A percentile compares a stretch with the other conserved stretches of the same genome.
Conservation (phyloP, 2,888 invertebrate genomes). For the Busseola fusca region DNA sequence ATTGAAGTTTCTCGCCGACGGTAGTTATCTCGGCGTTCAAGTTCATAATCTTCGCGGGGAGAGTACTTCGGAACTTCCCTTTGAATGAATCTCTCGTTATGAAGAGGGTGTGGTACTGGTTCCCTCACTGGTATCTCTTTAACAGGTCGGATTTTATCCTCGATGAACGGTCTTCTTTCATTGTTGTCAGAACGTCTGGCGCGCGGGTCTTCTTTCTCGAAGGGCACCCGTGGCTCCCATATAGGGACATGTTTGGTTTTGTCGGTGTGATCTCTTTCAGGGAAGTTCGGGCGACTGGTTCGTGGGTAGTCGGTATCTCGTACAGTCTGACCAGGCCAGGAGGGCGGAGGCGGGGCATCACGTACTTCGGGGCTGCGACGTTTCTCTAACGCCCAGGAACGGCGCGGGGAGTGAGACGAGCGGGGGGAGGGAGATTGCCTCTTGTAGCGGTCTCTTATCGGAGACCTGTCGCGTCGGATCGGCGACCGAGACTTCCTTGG, state of each 20-base stretch:
- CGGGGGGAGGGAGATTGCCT: conserved; percentile 78
- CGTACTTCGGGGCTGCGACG: conserved; percentile 74
- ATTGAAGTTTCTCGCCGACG: conserved; percentile 46
- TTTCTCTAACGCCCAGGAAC: conserved; percentile 84
- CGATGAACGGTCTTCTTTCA: conserved; percentile 65
- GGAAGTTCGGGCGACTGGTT: conserved; percentile 54
- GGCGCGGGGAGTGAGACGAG: conserved; percentile 75
- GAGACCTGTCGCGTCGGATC: conserved; percentile 75
- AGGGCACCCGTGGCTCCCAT: conserved; percentile 57
- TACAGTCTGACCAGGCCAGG: conserved; percentile 76
- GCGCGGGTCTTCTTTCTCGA: conserved; percentile 52
- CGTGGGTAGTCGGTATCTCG: conserved; percentile 57
- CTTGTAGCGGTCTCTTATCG: conserved; percentile 75
- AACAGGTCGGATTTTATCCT: conserved; percentile 61
- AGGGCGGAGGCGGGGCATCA: conserved; percentile 80
- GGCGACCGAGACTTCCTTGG: conserved; percentile 76
- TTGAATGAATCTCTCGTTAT: conserved; percentile 48
- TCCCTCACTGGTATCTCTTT: conserved; percentile 50
- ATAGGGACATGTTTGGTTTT: conserved; percentile 53
- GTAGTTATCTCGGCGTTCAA: conserved; percentile 51
- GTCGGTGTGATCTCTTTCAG: conserved; percentile 58
- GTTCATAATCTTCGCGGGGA: conserved; percentile 47
- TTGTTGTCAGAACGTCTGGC: conserved; percentile 55
- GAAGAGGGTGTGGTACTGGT: conserved; percentile 25
- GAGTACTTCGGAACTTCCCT: conserved; percentile 56